A percentile compares a stretch with the other conserved stretches of the same genome.
These are phyloP conservation scores for Xanthia togata DNA, from an alignment of 2,888 invertebrate species.

Conservation along the genomic window DNA sequence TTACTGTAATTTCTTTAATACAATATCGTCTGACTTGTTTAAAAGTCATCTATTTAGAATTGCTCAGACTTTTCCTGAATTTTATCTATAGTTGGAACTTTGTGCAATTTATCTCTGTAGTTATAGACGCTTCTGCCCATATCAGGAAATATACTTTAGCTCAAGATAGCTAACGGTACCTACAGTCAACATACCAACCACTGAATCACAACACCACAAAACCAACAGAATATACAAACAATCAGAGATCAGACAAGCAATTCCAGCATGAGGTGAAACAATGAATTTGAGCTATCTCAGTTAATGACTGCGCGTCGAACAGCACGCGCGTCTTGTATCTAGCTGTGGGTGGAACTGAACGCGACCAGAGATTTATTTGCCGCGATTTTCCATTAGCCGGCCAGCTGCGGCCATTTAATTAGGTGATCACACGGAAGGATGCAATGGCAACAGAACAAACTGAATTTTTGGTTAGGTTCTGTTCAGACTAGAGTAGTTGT, in stretches of 20 bases:
- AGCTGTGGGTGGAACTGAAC: constrained; percentile 74
- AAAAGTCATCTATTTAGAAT: background rate
- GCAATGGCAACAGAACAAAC: constrained; percentile 73
- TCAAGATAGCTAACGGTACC: constrained; percentile 21
- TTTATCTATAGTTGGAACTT: background rate
- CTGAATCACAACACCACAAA: constrained; percentile 26
- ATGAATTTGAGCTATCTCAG: constrained; percentile 62
- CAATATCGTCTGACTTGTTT: background rate
- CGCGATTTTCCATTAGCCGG: constrained; percentile 83
- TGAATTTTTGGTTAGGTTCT: constrained; percentile 64
- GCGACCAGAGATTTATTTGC: constrained; percentile 80
- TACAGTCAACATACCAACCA: background rate
- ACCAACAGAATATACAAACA: constrained; percentile 42
- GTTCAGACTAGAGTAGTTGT: constrained; percentile 29
- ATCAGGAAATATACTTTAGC: background rate
- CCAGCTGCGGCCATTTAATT: constrained; percentile 83
- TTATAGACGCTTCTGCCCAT: background rate
- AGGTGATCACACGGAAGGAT: constrained; percentile 87
- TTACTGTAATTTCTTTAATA: background rate
- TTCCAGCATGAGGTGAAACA: constrained; percentile 60
- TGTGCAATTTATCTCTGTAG: background rate
- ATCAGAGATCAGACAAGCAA: constrained; percentile 61
- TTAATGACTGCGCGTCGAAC: constrained; percentile 53
- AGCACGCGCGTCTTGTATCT: constrained; percentile 59
- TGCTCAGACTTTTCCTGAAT: background rate